A percentile compares a stretch with the other conserved stretches of the same genome.
phyloP scores from a whole-genome alignment of 2,888 invertebrate genomes.

The Nebria brevicollis region DNA sequence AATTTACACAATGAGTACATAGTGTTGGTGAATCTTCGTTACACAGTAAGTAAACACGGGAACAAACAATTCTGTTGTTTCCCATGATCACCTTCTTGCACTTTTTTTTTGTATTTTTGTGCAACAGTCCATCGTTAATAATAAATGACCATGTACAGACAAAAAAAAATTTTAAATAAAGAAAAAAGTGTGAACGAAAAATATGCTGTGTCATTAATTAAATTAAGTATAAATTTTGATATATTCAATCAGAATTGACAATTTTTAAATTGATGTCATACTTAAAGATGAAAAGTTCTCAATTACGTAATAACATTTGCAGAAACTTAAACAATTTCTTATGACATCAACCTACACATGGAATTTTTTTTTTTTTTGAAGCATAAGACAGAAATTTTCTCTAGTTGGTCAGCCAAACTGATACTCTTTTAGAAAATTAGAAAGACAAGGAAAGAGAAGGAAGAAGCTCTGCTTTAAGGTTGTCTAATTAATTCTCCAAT shows the following conservation, averaged over 20 bases:
- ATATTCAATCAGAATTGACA: not conserved
- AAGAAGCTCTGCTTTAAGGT: not conserved
- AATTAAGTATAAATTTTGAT: not conserved
- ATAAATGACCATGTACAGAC: not conserved
- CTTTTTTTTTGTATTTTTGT: not conserved
- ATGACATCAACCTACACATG: too few species aligned
- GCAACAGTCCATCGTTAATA: not conserved
- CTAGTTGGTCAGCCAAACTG: not conserved
- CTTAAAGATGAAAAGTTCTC: not conserved
- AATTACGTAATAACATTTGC: not conserved
- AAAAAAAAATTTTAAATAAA: not conserved
- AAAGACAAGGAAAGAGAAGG: not conserved
- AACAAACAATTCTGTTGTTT: not conserved
- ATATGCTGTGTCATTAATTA: not conserved
- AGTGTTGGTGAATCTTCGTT: not conserved
- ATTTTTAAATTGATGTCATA: not conserved
- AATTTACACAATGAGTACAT: not conserved
- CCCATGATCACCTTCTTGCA: not conserved
- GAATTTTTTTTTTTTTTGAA: not conserved
- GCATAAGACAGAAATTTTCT: too few species aligned
- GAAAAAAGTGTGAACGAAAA: not conserved
- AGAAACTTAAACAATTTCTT: not conserved
- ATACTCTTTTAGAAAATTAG: not conserved
- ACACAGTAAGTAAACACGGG: not conserved
- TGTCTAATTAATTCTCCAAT: conserved; percentile 31